These are phyloP conservation scores for Eolophus roseicapilla DNA, from an alignment of 2,113 vertebrate genomes.

Conservation along the genomic window DNA sequence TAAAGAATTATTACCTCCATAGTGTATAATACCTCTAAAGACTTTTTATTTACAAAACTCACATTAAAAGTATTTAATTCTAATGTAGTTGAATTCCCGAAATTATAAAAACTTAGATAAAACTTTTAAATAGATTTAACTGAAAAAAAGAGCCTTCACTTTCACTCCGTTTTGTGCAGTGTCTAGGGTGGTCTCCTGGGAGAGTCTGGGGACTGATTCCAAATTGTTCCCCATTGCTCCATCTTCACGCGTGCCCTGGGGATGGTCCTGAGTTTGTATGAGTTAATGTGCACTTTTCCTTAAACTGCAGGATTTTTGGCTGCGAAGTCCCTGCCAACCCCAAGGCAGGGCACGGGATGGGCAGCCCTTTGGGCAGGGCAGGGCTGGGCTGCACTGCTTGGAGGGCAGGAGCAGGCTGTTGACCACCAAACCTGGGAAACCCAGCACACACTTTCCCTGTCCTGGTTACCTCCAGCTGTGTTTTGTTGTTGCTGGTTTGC, in stretches of 20 bases:
- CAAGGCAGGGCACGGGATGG: rapidly evolving
- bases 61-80: neutral
- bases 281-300: neutral
- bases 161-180: neutral
- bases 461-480: neutral
- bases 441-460: neutral
- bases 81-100: neutral
- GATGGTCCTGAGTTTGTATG: neutral
- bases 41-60: neutral
- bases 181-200: neutral
- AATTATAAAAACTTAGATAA: neutral
- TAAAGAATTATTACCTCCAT: neutral
- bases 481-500: neutral
- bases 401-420: neutral
- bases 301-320: neutral
- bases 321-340: neutral
- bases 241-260: neutral
- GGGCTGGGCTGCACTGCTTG: neutral
- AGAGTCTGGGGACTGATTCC: neutral
- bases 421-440: neutral
- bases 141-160: neutral
- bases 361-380: neutral
- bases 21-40: neutral
- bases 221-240: neutral
- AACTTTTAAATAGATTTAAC: neutral